Evolutionary conservation across 2,113 vertebrate genomes (phyloP), one percentile per base, ranked within the genome.

Genomic region (Catharus bicknelli): DNA sequence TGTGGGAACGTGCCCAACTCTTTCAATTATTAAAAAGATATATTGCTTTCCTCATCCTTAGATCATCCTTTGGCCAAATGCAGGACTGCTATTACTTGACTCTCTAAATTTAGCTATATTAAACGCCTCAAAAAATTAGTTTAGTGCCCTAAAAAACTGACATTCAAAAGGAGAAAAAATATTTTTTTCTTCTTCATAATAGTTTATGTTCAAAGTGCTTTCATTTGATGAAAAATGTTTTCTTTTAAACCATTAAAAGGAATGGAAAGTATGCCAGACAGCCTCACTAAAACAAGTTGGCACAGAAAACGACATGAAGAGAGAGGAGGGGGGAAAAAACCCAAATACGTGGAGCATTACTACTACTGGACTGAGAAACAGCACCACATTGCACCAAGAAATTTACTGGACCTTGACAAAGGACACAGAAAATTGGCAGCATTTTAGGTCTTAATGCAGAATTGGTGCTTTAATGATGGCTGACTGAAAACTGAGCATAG

Each of bases 21-120:
- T 89, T 94, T 90, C 93, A 94, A 92, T 96, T 96, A 90, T 93
- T 96, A 83, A 85, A 77, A 91, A 95, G 95, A 96, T 94, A 67
- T 91, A 95, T 80, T 87, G 78, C 90, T 96, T 94, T 77, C 85
- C 67, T 96, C 91, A 94, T 96, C 82, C 84, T 96, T 94, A 96
- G 93, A 78, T 96, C 91, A 95, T 97, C 86, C 47, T 94, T 96
- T 96, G 96, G 97, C 94, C 51, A 58, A 38, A 43, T 1, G 25
- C 32, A 50, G 51, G 79, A 75, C 47, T 90, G n/a, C 64, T 96
- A 53, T 93, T 96, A 92, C 92, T 93, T 84, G 82, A 20, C 54
- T 90, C 94, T 74, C 95, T 97, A 97, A 97, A 96, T 97, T 95
- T 95, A 96, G 90, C 54, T 20, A 25, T 36, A 63, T 78, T 69